Conservation (phyloP, 2,888 invertebrate genomes). For the Bellardia bayeri region DNA sequence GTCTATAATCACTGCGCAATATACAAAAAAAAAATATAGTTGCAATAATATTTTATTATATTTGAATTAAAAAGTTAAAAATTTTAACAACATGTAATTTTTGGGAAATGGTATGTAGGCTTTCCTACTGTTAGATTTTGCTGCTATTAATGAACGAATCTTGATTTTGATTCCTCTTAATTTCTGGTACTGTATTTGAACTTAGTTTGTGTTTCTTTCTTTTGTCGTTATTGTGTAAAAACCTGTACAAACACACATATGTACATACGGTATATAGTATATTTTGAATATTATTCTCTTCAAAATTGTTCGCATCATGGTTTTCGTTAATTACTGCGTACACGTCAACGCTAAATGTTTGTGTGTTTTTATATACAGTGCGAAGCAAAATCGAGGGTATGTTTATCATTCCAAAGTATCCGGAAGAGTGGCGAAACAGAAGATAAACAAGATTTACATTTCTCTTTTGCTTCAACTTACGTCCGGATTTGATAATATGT, state of each 20-base stretch:
- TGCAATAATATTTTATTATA: no score
- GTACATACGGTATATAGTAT: not conserved
- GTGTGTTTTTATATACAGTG: constrained; percentile 13
- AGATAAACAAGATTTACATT: no score
- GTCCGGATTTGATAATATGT: no score
- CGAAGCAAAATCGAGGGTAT: no score
- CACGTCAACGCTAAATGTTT: constrained; percentile 45
- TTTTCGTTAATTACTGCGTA: constrained; percentile 56
- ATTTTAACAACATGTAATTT: no score
- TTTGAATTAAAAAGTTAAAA: no score
- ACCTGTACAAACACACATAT: not conserved
- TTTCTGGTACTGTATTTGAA: not conserved
- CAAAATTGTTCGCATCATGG: constrained; percentile 34
- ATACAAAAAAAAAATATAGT: not conserved
- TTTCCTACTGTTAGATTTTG: not conserved
- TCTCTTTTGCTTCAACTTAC: no score
- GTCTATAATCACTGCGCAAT: not conserved
- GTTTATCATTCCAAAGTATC: no score
- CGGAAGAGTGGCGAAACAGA: no score
- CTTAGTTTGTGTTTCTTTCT: not conserved
- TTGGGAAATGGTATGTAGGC: no score
- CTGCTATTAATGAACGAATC: not conserved
- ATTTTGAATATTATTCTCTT: constrained; percentile 25
- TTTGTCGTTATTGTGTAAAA: constrained; percentile 5
- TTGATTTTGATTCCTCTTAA: not conserved